A percentile compares a stretch with the other conserved stretches of the same genome.
Conservation (phyloP, 2,888 invertebrate genomes). For the Pelosia muscerda region DNA sequence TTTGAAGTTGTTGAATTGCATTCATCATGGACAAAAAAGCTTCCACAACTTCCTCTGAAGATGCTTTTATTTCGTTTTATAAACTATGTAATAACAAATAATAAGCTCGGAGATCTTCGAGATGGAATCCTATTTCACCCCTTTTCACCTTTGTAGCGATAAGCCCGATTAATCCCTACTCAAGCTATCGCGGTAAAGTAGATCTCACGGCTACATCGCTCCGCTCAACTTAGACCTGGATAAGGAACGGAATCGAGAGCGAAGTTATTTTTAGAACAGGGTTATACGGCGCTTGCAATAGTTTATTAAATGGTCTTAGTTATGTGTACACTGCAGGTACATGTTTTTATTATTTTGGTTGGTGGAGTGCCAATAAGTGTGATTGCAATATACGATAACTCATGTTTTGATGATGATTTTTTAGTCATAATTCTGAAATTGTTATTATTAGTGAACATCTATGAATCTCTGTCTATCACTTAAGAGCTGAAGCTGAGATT, state of each 20-base stretch:
- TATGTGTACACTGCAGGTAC: no score
- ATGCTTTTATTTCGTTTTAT: background rate
- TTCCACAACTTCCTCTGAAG: background rate
- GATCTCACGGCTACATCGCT: background rate
- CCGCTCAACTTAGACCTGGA: background rate
- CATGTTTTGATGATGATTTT: no score
- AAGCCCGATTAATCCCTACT: slow-evolving; percentile 31
- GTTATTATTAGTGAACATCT: no score
- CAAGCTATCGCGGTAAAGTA: slow-evolving; percentile 5
- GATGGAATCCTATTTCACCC: slow-evolving; percentile 23
- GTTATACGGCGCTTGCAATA: no score
- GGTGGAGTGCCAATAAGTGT: background rate
- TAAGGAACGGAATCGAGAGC: background rate
- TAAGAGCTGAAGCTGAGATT: no score
- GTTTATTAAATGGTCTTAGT: background rate
- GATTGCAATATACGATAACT: background rate
- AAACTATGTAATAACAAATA: slow-evolving; percentile 13
- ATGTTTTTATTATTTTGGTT: background rate
- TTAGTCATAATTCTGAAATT: no score
- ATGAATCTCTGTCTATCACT: no score
- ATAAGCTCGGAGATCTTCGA: slow-evolving; percentile 7
- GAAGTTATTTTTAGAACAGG: background rate
- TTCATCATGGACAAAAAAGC: no score
- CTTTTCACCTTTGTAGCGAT: slow-evolving; percentile 15
- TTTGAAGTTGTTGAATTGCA: no score